Evolutionary conservation across 2,888 invertebrate species (phyloP).

Genomic region (Molorchus minor): DNA sequence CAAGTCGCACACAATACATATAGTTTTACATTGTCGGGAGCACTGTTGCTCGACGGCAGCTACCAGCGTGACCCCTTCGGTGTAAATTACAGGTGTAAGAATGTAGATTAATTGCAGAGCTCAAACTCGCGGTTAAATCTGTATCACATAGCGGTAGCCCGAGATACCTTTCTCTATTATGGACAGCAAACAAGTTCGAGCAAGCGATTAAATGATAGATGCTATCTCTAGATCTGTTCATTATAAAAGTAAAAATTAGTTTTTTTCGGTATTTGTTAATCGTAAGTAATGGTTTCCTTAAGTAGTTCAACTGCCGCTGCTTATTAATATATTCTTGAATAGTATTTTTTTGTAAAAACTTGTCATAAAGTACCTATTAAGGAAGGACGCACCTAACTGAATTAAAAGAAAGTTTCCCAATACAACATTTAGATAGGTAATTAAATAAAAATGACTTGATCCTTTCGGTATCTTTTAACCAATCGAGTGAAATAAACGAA

Average conservation of each 20-base stretch:
- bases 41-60: slow-evolving; percentile 17
- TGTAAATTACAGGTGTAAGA: slow-evolving; percentile 56
- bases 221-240: slow-evolving; percentile 32
- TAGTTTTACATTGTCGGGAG: slow-evolving; percentile 6
- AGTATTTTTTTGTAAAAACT: not conserved
- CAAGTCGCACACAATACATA: slow-evolving; percentile 6
- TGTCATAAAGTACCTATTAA: too few species aligned
- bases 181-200: slow-evolving; percentile 45
- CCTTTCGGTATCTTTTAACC: not conserved
- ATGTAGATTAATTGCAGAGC: slow-evolving; percentile 53
- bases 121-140: slow-evolving; percentile 46
- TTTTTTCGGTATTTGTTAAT: slow-evolving; percentile 26
- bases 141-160: slow-evolving; percentile 54
- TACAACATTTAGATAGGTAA: not conserved
- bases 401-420: not conserved
- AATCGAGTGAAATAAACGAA: not conserved
- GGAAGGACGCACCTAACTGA: not conserved
- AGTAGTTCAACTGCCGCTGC: not conserved
- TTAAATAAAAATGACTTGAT: not conserved
- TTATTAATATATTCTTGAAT: not conserved
- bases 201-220: slow-evolving; percentile 25
- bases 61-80: slow-evolving; percentile 48
- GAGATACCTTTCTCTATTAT: slow-evolving; percentile 51
- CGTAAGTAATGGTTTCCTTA: slow-evolving; percentile 30
- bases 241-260: slow-evolving; percentile 35